Conservation (phyloP, 2,888 invertebrate genomes). For the Mesorhabditis belari region DNA sequence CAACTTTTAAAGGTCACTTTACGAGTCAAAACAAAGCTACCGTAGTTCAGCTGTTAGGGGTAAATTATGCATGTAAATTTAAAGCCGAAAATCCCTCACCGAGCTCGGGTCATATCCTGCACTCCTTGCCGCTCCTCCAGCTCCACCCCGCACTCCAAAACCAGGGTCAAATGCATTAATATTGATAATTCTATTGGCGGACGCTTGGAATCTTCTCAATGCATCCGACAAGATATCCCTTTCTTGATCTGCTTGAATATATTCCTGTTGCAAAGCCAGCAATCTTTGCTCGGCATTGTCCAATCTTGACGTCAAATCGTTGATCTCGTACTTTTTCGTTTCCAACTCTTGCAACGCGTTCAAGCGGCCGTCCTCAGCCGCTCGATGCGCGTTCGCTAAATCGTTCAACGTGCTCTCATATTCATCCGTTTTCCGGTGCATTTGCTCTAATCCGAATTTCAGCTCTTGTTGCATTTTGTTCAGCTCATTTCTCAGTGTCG, state of each 20-base stretch:
- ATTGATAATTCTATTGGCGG: conserved; percentile 42
- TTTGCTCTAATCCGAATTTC: conserved; percentile 50
- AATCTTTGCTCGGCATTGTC: conserved; percentile 49
- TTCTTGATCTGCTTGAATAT: conserved; percentile 47
- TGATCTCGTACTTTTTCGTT: conserved; percentile 46
- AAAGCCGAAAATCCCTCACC: no score
- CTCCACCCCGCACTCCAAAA: conserved; percentile 4
- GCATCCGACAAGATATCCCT: conserved; percentile 44
- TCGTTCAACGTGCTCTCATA: conserved; percentile 48
- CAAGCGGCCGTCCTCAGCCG: conserved; percentile 47
- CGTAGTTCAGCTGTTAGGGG: no score
- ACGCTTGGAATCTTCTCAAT: conserved; percentile 48
- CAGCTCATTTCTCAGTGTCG: conserved; percentile 36
- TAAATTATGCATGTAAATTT: no score
- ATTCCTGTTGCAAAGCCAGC: conserved; percentile 46
- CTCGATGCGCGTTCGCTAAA: conserved; percentile 45
- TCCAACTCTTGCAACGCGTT: conserved; percentile 47
- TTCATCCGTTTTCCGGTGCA: conserved; percentile 49
- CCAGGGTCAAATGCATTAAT: conserved; percentile 31
- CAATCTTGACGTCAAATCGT: conserved; percentile 47
- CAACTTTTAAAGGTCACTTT: no score
- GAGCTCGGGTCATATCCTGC: background rate
- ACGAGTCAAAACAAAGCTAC: no score
- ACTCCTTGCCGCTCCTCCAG: conserved; percentile 4
- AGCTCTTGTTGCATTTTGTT: conserved; percentile 43